A percentile compares a stretch with the other conserved stretches of the same genome.
phyloP scores from a whole-genome alignment of 2,113 vertebrate genomes.

The Phylloscopus trochilus region DNA sequence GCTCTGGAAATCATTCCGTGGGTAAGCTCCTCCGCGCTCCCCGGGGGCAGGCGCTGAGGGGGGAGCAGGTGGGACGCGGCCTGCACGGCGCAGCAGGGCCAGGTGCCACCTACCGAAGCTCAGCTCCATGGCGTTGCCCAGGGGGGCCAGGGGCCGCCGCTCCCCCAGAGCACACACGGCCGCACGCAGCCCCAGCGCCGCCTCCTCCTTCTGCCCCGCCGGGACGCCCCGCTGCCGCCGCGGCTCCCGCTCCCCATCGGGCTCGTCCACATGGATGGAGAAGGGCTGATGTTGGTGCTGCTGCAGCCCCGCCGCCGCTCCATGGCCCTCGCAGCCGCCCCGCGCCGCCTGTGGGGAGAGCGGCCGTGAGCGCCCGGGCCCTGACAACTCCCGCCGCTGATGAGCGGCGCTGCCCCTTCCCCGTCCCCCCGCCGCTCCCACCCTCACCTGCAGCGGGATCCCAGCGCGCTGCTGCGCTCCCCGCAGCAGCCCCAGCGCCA shows the following conservation, averaged over 20 bases:
- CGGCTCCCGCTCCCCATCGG: constrained; percentile 69
- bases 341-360: neutral
- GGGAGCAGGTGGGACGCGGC: neutral
- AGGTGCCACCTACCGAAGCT: constrained; percentile 78
- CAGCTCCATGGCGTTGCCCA: constrained; percentile 82
- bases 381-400: constrained; percentile 1
- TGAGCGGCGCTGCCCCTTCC: neutral
- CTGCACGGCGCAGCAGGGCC: accelerated
- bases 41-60: neutral
- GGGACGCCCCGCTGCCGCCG: constrained; percentile 61
- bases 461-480: constrained; percentile 60
- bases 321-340: constrained; percentile 71
- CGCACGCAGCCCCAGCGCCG: constrained; percentile 66
- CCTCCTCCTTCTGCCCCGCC: constrained; percentile 38
- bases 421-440: neutral
- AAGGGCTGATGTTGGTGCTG: constrained; percentile 73
- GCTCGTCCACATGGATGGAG: constrained; percentile 86
- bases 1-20: accelerated
- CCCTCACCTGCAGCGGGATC: constrained; percentile 50
- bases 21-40: accelerated
- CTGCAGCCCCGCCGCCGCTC: constrained; percentile 75
- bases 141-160: constrained; percentile 82
- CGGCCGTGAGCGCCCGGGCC: neutral
- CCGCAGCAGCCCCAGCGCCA: constrained; percentile 80
- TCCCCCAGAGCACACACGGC: constrained; percentile 69